Evolutionary conservation across 2,888 invertebrate genomes (phyloP).

Genomic region (Platycnemis pennipes): DNA sequence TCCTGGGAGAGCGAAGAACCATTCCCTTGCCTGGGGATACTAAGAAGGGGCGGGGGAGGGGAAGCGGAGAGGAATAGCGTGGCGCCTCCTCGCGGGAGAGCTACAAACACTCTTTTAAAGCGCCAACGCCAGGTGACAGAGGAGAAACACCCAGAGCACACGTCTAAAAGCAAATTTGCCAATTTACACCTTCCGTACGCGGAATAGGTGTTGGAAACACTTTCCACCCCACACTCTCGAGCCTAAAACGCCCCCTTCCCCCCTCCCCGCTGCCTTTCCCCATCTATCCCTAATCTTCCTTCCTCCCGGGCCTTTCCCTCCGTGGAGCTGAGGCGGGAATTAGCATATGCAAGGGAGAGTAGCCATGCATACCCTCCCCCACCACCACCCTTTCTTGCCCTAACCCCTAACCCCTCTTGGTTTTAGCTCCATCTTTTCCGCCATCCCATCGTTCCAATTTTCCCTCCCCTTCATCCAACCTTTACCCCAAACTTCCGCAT

Average conservation of each 20-base stretch:
- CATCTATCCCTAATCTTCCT: not conserved
- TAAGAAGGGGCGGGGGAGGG: not conserved
- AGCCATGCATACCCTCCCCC: not conserved
- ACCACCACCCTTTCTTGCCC: not conserved
- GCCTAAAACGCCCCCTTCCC: not conserved
- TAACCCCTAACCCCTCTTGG: no score
- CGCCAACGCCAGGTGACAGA: no score
- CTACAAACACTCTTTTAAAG: not conserved
- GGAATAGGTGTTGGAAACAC: not conserved
- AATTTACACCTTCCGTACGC: conserved; percentile 53
- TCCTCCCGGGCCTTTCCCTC: not conserved
- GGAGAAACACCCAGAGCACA: not conserved
- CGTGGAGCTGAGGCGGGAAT: not conserved
- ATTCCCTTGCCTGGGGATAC: not conserved
- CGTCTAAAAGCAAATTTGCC: conserved; percentile 46
- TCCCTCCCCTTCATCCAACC: not conserved
- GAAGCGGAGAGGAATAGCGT: not conserved
- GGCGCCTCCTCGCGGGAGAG: not conserved
- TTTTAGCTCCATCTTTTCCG: conserved; percentile 12
- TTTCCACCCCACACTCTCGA: not conserved
- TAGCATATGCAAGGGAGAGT: conserved; percentile 34
- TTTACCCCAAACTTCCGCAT: not conserved
- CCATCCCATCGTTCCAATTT: conserved; percentile 22
- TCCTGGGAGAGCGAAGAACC: not conserved
- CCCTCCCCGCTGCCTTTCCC: not conserved